Conservation (phyloP, 1,140 invertebrate genomes). For the Steinernema feltiae region DNA sequence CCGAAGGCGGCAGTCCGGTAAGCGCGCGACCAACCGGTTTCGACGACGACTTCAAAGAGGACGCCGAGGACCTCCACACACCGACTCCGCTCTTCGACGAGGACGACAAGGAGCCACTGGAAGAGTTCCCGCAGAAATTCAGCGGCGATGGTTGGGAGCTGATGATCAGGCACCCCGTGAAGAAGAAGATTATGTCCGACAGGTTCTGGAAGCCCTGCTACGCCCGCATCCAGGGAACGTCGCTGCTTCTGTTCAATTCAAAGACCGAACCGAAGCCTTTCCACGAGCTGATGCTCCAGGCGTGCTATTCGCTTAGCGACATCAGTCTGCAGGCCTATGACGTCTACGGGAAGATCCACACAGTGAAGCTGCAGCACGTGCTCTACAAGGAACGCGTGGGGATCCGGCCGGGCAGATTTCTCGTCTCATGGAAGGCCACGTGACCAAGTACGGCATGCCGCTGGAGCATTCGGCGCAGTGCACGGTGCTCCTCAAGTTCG, state of each 20-base stretch:
- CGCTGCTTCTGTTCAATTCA: slow-evolving; percentile 77
- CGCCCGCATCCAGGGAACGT: slow-evolving; percentile 75
- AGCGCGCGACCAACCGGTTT: slow-evolving; percentile 46
- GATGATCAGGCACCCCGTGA: slow-evolving; percentile 68
- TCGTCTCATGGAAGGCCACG: slow-evolving; percentile 69
- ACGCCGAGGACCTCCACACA: slow-evolving; percentile 23
- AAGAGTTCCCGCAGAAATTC: slow-evolving; percentile 74
- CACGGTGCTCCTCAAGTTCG: slow-evolving; percentile 91
- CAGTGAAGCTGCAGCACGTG: slow-evolving; percentile 92
- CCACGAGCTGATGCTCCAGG: slow-evolving; percentile 62
- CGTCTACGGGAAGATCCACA: slow-evolving; percentile 97
- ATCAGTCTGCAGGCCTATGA: slow-evolving; percentile 64
- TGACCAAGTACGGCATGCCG: slow-evolving; percentile 87
- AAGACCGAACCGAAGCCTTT: slow-evolving; percentile 81
- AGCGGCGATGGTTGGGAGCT: slow-evolving; percentile 82
- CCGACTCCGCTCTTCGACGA: slow-evolving; percentile 79
- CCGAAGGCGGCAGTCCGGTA: slow-evolving; percentile 54
- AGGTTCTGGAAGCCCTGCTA: slow-evolving; percentile 97
- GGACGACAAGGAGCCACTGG: slow-evolving; percentile 81
- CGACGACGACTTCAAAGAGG: slow-evolving; percentile 56
- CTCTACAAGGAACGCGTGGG: slow-evolving; percentile 97
- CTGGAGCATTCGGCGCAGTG: slow-evolving; percentile 86
- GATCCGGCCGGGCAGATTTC: slow-evolving; percentile 71
- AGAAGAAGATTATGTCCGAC: slow-evolving; percentile 90
- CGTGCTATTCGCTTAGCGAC: slow-evolving; percentile 56